Evolutionary conservation across 2,888 invertebrate genomes (phyloP).

Genomic region (Mythimna impura): DNA sequence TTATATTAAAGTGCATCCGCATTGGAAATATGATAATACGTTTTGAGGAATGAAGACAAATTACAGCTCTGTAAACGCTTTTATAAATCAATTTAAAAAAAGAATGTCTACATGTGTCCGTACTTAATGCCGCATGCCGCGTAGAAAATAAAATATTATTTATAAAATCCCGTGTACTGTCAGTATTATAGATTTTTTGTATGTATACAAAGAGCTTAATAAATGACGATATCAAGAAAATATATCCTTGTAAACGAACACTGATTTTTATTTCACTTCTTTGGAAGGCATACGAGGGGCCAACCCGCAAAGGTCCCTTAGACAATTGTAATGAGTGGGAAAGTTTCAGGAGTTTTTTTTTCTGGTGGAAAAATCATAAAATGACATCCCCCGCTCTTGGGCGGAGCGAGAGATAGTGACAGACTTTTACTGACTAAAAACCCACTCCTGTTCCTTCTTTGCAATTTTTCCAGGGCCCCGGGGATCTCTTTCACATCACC

Average conservation of each 20-base stretch:
- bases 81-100: not conserved
- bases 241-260: conserved; percentile 24
- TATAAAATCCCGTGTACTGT: not conserved
- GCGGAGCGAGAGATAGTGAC: no score
- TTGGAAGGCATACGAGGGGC: no score
- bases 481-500: no score
- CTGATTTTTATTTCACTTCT: conserved; percentile 17
- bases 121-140: not conserved
- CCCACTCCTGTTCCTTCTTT: no score
- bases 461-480: no score
- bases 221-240: not conserved
- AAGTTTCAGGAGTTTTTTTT: not conserved
- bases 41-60: not conserved
- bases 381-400: no score
- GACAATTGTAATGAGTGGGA: not conserved
- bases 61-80: not conserved
- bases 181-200: conserved; percentile 31
- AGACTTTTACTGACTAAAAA: no score
- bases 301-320: no score
- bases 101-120: not conserved
- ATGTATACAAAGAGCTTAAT: not conserved
- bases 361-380: no score
- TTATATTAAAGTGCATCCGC: not conserved
- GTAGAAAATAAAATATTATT: not conserved
- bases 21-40: not conserved